phyloP scores from a whole-genome alignment of 2,113 vertebrate genomes.

The Syngnathus typhle region DNA sequence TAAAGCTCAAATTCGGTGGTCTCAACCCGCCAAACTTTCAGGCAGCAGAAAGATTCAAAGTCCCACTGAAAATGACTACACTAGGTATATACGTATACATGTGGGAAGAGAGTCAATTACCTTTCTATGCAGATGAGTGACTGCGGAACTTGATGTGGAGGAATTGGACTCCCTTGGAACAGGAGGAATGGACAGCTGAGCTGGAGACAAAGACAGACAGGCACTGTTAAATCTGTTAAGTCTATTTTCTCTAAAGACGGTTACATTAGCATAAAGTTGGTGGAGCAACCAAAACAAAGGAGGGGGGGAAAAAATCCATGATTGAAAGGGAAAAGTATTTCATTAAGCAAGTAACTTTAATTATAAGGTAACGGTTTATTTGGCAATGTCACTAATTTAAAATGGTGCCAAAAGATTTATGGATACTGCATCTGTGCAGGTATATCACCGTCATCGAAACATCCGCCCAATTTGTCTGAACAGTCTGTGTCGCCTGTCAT shows the following conservation, averaged over 20 bases:
- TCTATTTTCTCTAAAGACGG: neutral
- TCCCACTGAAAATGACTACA: slow-evolving; percentile 2
- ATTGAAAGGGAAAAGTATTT: neutral
- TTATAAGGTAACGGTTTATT: neutral
- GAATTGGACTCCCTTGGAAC: slow-evolving; percentile 30
- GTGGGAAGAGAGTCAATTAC: slow-evolving; percentile 36
- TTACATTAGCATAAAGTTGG: too few relatives aligned
- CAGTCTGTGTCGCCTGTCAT: slow-evolving; percentile 30
- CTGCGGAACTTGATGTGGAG: slow-evolving; percentile 26
- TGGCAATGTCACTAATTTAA: neutral
- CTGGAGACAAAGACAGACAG: slow-evolving; percentile 42
- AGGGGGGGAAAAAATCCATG: too few relatives aligned
- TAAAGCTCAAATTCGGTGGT: slow-evolving; percentile 41
- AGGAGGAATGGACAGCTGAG: slow-evolving; percentile 47
- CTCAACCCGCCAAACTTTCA: slow-evolving; percentile 28
- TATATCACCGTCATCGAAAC: slow-evolving; percentile 34
- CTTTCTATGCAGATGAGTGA: slow-evolving; percentile 36
- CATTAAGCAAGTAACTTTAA: neutral
- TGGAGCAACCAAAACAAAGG: neutral
- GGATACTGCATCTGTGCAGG: slow-evolving; percentile 24
- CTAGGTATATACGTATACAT: slow-evolving; percentile 2
- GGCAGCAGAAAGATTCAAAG: slow-evolving; percentile 29
- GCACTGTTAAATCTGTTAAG: slow-evolving; percentile 9
- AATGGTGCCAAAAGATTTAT: slow-evolving; percentile 25
- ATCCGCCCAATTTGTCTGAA: slow-evolving; percentile 27